phyloP scores from a whole-genome alignment of 2,888 invertebrate species.

The Ephialtes manifestator region DNA sequence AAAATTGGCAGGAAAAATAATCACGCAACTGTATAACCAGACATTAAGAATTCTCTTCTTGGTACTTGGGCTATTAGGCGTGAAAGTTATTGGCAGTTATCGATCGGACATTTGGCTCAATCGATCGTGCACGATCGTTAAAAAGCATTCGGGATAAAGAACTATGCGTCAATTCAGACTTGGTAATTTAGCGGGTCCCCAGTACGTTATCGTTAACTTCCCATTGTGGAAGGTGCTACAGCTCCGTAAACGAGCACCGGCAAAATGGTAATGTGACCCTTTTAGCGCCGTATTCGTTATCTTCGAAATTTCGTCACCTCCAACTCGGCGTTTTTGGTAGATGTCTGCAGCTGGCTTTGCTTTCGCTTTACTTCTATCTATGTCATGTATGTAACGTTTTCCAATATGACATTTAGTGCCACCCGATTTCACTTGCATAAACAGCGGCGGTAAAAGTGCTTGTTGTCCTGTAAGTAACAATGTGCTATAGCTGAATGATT shows the following conservation, averaged over 20 bases:
- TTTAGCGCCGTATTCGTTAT: conserved; percentile 46
- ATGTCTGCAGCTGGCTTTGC: not conserved
- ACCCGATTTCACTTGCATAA: not conserved
- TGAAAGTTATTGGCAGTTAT: not conserved
- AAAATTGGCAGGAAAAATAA: no score
- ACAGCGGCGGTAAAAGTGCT: not conserved
- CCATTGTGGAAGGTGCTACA: conserved; percentile 6
- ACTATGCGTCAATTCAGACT: conserved; percentile 8
- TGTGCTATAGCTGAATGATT: not conserved
- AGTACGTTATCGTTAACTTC: conserved; percentile 40
- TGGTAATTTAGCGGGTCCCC: conserved; percentile 32
- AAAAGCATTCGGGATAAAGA: conserved; percentile 14
- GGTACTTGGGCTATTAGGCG: not conserved
- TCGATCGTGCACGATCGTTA: not conserved
- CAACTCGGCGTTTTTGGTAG: not conserved
- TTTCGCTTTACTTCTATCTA: conserved; percentile 15
- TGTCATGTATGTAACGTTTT: conserved; percentile 8
- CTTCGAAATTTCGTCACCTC: conserved; percentile 38
- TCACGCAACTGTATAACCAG: not conserved
- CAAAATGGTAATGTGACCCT: conserved; percentile 50
- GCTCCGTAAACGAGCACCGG: conserved; percentile 25
- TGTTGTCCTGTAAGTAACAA: conserved; percentile 22
- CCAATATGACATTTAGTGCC: conserved; percentile 11
- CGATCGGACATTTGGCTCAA: not conserved
- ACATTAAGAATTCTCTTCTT: not conserved